Base-by-base conservation (phyloP, 1,140 invertebrate species). In the Zophobas morio region DNA sequence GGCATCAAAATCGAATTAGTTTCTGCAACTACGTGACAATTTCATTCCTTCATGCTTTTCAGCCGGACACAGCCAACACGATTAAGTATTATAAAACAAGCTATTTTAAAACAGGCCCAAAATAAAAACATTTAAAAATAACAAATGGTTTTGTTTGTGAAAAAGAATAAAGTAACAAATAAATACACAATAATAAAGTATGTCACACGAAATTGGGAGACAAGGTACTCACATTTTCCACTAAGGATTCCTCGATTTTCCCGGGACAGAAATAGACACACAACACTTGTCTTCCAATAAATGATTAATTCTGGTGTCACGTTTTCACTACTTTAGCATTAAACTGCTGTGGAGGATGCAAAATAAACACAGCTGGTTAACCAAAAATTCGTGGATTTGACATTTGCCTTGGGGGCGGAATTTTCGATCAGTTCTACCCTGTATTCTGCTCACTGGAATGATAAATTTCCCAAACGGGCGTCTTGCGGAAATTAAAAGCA, bases 21-120 rank as follows among this genome's bases (percentile, higher is more conserved):
- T 56, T 20, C 20, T 20, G 20, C 20, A 20, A 20, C 20, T 20
- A 6, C 6, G 71, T 6, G 32, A 51, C 72, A 6, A 74, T 74
- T 57, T 57, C 72, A 74, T 74, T 74, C 72, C 72, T 74, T 74
- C 72, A 74, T 74, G 72, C 72, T 74, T 20, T 74, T 60, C 53
- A 74, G 60, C 53, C 51, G 47, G 47, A 72, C 70, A 49, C 4
- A 53, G 36, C 47, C 51, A 72, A 57, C 37, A 47, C 34, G 33
- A 71, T 40, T 8, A 71, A 47, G 20, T 20, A 20, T 20, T 20
- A 39, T 71, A 47, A 42, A 71, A 71, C 54, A 39, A 42, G 49
- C 51, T 57, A 56, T 74, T 66, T 74, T 53, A 72, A 72, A 72
- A 36, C 46, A 72, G 37, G 66, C 66, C 42, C 66, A 71, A 71